phyloP scores from a whole-genome alignment of 2,888 invertebrate species.

The Enchytraeus crypticus region DNA sequence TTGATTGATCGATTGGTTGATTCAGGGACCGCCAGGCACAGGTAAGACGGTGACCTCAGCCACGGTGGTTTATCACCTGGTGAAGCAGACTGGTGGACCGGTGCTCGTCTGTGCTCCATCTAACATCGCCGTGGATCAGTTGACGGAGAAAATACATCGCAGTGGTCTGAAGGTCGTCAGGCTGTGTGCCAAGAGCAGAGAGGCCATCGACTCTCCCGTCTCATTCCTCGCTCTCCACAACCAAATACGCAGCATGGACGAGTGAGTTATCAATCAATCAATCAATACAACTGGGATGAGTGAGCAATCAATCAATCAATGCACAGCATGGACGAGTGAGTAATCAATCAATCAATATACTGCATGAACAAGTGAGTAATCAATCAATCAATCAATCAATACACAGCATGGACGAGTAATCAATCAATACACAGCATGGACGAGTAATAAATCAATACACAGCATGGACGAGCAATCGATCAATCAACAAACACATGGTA shows the following conservation, averaged over 20 bases:
- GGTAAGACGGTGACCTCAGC: constrained; percentile 99
- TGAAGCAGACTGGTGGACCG: constrained; percentile 78
- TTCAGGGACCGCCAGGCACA: constrained; percentile 75
- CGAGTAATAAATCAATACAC: too few relatives aligned
- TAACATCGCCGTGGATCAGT: constrained; percentile 97
- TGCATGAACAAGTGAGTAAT: too few relatives aligned
- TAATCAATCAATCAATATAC: too few relatives aligned
- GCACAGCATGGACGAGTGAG: too few relatives aligned
- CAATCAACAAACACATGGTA: too few relatives aligned
- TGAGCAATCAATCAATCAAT: too few relatives aligned
- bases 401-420: too few relatives aligned
- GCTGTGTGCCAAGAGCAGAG: constrained; percentile 92
- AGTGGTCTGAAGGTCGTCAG: constrained; percentile 87
- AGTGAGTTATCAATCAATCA: constrained; percentile 52
- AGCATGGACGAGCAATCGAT: too few relatives aligned
- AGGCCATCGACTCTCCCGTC: constrained; percentile 94
- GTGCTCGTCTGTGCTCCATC: constrained; percentile 97
- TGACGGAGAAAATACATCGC: constrained; percentile 95
- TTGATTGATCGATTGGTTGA: too few relatives aligned
- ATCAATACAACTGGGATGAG: too few relatives aligned
- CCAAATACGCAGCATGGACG: constrained; percentile 89
- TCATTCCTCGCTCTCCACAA: constrained; percentile 93
- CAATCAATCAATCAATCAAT: too few relatives aligned
- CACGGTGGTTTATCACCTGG: constrained; percentile 94
- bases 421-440: too few relatives aligned